phyloP scores from a whole-genome alignment of 2,113 vertebrate species.

The Pampusana beccarii region DNA sequence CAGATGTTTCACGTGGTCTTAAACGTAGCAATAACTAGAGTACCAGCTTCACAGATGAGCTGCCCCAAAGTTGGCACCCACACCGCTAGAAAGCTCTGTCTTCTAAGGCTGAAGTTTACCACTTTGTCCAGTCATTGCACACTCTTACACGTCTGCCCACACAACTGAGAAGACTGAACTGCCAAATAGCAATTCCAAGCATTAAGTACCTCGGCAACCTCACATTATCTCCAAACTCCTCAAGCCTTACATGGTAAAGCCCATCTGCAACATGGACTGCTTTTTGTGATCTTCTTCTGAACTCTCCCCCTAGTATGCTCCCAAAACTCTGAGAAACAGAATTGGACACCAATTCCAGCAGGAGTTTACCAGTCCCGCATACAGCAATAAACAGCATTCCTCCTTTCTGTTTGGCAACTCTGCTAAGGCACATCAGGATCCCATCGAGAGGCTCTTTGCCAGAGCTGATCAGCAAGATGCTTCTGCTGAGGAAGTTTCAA shows the following conservation, averaged over 20 bases:
- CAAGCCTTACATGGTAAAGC: neutral
- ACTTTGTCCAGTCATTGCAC: neutral
- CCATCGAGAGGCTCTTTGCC: neutral
- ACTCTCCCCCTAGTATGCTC: neutral
- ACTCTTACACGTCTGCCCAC: neutral
- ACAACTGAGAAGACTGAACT: neutral
- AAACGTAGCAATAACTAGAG: neutral
- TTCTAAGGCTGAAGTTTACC: neutral
- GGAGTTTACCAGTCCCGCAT: neutral
- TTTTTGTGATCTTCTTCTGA: neutral
- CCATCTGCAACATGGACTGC: neutral
- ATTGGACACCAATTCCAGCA: neutral
- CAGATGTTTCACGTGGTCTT: neutral
- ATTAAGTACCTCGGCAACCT: neutral
- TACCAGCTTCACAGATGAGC: neutral
- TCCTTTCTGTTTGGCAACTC: neutral
- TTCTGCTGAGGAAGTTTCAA: conserved; percentile 27
- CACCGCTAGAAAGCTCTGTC: neutral
- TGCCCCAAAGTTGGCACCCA: neutral
- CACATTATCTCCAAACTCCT: neutral
- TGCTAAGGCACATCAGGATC: neutral
- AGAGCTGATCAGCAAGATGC: conserved; percentile 23
- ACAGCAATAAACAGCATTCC: conserved; percentile 19
- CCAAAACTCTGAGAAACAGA: neutral
- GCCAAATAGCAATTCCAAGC: neutral